These are phyloP conservation scores for Noctua comes DNA, from an alignment of 2,888 invertebrate genomes.

Conservation along the genomic window DNA sequence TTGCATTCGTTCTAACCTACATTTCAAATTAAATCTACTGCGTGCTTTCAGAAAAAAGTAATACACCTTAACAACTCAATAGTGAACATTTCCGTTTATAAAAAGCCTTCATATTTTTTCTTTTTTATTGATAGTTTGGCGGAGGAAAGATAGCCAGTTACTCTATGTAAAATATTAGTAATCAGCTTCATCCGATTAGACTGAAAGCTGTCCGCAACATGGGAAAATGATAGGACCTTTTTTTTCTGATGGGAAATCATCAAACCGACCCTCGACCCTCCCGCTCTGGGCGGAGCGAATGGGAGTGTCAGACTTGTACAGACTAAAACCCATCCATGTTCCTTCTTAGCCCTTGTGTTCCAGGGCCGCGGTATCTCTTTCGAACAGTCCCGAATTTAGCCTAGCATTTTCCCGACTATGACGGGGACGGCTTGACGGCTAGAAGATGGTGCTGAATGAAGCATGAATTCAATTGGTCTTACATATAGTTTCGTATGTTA, in stretches of 20 bases:
- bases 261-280: no score
- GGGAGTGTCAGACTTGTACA: no score
- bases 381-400: background rate
- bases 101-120: background rate
- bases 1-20: constrained; percentile 7
- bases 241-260: no score
- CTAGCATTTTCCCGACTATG: no score
- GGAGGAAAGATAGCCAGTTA: background rate
- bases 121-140: background rate
- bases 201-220: background rate
- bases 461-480: background rate
- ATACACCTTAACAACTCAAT: background rate
- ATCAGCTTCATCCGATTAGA: background rate
- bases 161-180: background rate
- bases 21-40: constrained; percentile 23
- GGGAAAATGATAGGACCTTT: background rate
- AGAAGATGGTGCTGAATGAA: background rate
- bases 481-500: background rate
- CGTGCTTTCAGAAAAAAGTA: constrained; percentile 8
- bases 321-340: no score
- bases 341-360: no score
- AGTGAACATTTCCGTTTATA: background rate
- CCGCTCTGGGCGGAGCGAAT: no score
- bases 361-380: no score
- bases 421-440: background rate